Evolutionary conservation across 1,140 invertebrate genomes (phyloP).

Genomic region (Zophobas morio): DNA sequence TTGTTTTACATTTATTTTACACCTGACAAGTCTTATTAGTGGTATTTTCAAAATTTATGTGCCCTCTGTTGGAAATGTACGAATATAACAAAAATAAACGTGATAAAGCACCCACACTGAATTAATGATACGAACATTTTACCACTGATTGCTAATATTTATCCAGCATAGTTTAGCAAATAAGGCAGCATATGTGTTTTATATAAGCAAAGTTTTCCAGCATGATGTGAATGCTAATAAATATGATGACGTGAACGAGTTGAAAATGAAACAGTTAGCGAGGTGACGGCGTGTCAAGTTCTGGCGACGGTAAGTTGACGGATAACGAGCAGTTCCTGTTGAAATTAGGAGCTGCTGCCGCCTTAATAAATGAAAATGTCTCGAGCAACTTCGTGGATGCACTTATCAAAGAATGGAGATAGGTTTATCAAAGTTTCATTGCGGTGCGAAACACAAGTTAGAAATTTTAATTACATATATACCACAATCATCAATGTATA

Average conservation of each 20-base stretch:
- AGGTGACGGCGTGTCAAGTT: conserved; percentile 49
- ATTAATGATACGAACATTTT: too few relatives aligned
- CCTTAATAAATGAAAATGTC: conserved; percentile 37
- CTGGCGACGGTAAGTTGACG: conserved; percentile 46
- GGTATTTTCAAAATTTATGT: conserved; percentile 16
- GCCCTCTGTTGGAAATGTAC: background rate
- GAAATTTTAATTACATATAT: too few relatives aligned
- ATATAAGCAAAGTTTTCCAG: conserved; percentile 4
- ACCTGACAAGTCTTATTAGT: conserved; percentile 39
- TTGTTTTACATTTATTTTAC: conserved; percentile 39
- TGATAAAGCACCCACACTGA: background rate
- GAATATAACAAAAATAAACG: background rate
- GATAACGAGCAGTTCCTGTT: conserved; percentile 42
- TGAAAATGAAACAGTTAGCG: conserved; percentile 47
- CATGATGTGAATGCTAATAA: conserved; percentile 18
- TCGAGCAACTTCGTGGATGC: background rate
- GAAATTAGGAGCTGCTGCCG: conserved; percentile 30
- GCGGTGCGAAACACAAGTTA: too few relatives aligned
- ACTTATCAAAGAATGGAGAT: background rate
- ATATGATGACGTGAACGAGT: conserved; percentile 44
- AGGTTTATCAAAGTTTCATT: conserved; percentile 2
- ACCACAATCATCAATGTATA: too few relatives aligned
- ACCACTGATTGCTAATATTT: too few relatives aligned
- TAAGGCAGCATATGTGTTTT: conserved; percentile 12
- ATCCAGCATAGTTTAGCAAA: conserved; percentile 11